phyloP scores from a whole-genome alignment of 2,113 vertebrate genomes.

The Corynorhinus townsendii region DNA sequence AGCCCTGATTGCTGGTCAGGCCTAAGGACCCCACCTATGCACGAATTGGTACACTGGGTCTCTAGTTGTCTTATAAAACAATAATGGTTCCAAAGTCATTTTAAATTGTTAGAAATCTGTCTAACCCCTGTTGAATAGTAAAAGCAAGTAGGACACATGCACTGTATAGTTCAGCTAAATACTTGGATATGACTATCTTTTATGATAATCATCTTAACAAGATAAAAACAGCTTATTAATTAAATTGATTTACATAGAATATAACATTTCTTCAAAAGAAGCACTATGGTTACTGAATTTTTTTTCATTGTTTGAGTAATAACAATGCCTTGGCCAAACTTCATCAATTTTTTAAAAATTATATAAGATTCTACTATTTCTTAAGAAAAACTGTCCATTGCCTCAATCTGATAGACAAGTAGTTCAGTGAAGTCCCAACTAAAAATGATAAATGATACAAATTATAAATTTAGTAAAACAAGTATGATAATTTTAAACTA shows the following conservation, averaged over 20 bases:
- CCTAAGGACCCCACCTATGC: no score
- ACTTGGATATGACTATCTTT: neutral
- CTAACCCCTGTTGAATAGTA: neutral
- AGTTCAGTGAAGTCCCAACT: neutral
- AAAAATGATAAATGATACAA: slow-evolving; percentile 22
- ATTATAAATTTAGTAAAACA: neutral
- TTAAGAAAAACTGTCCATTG: slow-evolving; percentile 26
- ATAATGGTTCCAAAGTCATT: neutral
- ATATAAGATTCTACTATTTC: neutral
- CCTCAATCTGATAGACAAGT: neutral
- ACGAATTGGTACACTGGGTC: no score
- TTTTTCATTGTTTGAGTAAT: neutral
- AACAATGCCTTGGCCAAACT: slow-evolving; percentile 13
- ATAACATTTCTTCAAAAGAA: neutral
- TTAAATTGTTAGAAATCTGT: neutral
- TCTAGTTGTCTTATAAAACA: neutral
- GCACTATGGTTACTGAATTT: neutral
- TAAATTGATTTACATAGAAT: neutral
- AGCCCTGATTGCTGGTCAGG: no score
- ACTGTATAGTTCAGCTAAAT: neutral
- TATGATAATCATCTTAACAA: neutral
- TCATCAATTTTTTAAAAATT: slow-evolving; percentile 28
- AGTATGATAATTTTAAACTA: slow-evolving; percentile 18
- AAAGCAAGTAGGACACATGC: neutral
- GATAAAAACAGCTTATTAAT: neutral